Evolutionary conservation across 2,797 vertebrate species (phyloP), one percentile per base, ranked within the genome.

Genomic region (Onychomys leucogaster): DNA sequence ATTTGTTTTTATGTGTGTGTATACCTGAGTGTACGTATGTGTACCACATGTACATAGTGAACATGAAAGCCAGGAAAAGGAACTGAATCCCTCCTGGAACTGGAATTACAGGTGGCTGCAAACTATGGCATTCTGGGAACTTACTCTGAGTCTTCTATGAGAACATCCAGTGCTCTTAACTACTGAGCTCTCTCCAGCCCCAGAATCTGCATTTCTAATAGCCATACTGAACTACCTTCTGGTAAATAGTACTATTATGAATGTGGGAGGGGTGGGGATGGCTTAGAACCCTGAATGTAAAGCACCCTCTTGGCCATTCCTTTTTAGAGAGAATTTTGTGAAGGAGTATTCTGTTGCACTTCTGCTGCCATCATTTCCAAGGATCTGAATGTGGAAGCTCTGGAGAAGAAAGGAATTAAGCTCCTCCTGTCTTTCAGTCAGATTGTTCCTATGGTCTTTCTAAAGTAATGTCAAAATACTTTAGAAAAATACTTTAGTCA

Each of bases 381-480:
- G 61, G 41, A 52, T 34, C 17, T 94, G 34, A 61, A 78, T 1
- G 9, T 75, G 63, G 87, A 77, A 96, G 46, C 32, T 95, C 34
- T 94, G 67, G 69, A 95, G 55, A 96, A 90, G 71, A 95, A 94
- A 61, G 73, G 46, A 4, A 6, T 89, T 94, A 85, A 49, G 63
- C 69, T 84, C n/a, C 6, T 94, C 17, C 61, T 65, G 2, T 82
- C 61, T 89, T 85, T 89, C 89, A 37, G 9, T 75, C 67, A 82
- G 41, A 94, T 75, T 71, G 13, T 87, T 87, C 67, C 67, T 52
- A 77, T 25, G n/a, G 27, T 80, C 43, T 93, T 95, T 90, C n/a
- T 89, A 95, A 96, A 96, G 92, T 37, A 52, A 88, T 77, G 13
- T n/a, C n/a, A n/a, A n/a, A n/a, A n/a, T n/a, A n/a, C n/a, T n/a